phyloP scores from a whole-genome alignment of 2,888 invertebrate genomes.

The Athalia rosae region DNA sequence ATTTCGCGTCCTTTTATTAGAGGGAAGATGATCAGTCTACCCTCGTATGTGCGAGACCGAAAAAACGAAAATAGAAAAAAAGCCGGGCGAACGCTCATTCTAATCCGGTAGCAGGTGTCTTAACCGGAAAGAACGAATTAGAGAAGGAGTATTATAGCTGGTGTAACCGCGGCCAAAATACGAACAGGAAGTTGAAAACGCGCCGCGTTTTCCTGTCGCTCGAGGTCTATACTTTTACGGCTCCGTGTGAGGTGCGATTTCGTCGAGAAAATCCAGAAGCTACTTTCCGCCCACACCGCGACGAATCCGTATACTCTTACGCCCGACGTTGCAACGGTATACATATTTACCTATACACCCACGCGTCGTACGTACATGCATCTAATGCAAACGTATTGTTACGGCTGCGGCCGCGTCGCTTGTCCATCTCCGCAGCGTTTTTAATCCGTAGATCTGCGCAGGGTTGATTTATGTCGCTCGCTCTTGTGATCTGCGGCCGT shows the following conservation, averaged over 20 bases:
- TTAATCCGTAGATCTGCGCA: conserved; percentile 37
- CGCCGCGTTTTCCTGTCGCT: conserved; percentile 8
- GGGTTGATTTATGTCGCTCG: conserved; percentile 39
- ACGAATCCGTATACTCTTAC: conserved; percentile 1
- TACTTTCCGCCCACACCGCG: conserved; percentile 22
- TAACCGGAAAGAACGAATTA: conserved; percentile 48
- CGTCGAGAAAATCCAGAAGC: conserved; percentile 46
- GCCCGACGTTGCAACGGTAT: background rate
- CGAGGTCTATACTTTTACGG: conserved; percentile 41
- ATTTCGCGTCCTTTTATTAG: conserved; percentile 20
- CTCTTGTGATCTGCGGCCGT: no score
- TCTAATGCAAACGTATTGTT: background rate
- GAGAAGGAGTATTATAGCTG: conserved; percentile 22
- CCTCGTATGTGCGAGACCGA: background rate
- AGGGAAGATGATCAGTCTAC: background rate
- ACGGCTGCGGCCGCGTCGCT: background rate
- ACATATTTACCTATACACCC: background rate
- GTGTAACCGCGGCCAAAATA: conserved; percentile 33
- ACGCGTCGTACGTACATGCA: background rate
- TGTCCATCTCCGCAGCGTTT: conserved; percentile 7
- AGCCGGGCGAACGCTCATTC: background rate
- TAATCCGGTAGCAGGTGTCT: conserved; percentile 45
- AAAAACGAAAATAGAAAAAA: background rate
- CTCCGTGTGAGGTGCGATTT: conserved; percentile 31
- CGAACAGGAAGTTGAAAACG: conserved; percentile 45